Percentiles rank a stretch among this genome's conserved stretches.
phyloP scores from a whole-genome alignment of 2,113 vertebrate genomes.

The Chloropsis cyanopogon region DNA sequence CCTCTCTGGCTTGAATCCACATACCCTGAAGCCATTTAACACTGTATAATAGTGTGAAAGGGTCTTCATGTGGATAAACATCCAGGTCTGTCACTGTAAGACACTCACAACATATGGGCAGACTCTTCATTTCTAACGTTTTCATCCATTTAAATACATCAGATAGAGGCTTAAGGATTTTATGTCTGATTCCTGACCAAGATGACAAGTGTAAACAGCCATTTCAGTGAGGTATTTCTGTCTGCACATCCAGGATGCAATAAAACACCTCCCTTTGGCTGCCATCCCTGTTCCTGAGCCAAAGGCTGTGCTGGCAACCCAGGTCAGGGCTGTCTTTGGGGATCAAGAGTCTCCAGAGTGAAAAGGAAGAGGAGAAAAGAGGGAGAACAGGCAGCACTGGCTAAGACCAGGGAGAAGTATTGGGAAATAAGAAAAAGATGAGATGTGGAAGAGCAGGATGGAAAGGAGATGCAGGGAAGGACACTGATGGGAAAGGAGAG shows the following conservation, averaged over 20 bases:
- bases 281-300: not conserved
- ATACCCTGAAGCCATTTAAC: constrained; percentile 36
- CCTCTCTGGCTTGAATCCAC: not conserved
- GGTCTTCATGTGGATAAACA: constrained; percentile 23
- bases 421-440: not conserved
- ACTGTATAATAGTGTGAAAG: not conserved
- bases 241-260: not conserved
- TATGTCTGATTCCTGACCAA: not conserved
- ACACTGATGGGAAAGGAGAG: not conserved
- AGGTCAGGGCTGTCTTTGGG: not conserved
- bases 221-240: not conserved
- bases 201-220: not conserved
- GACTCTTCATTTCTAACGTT: not conserved
- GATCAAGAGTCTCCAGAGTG: rapidly evolving
- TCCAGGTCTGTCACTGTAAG: constrained; percentile 16
- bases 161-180: not conserved
- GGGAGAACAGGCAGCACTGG: not conserved
- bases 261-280: not conserved
- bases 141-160: not conserved
- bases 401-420: not conserved
- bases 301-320: not conserved
- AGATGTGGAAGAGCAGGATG: not conserved
- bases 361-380: not conserved
- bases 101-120: not conserved
- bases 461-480: not conserved